Evolutionary conservation across 2,113 vertebrate genomes (phyloP), one percentile per base, ranked within the genome.

Genomic region (Struthidea cinerea): DNA sequence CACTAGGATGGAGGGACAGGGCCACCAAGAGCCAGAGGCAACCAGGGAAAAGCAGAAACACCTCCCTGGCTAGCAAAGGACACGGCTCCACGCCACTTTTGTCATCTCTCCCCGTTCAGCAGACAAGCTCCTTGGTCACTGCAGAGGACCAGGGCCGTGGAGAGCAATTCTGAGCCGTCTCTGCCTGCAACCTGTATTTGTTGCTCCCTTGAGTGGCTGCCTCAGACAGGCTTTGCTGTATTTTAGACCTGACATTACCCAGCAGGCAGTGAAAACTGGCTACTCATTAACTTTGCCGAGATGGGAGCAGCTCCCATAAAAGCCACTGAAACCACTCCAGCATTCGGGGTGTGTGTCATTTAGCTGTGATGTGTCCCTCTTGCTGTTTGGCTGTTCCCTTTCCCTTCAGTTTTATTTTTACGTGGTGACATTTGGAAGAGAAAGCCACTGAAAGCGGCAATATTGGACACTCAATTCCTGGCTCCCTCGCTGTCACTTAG

Each of bases 171-270:
- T 7, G 47, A 93, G 82, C 57, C 3, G 0, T 75, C 87, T 92
- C 90, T 76, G 68, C 78, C 91, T 96, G 87, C 68, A 81, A 37
- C 49, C 84, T 9, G 27, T 89, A 82, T 93, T 93, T 92, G 80
- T 76, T 71, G 75, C 74, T 95, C 91, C 90, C 92, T 89, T 46
- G 90, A 96, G 94, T 18, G 30, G 78, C 84, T 91, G 94, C 86
- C 75, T 85, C 63, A 94, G 94, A 73, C 88, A 84, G 85, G 79
- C 92, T 93, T 49, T 93, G 92, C 94, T 78, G 56, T 96, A 97
- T 98, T 97, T 98, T 77, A 97, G 94, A 94, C 92, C 95, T 96
- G 96, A 91, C 96, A 93, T 97, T 94, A 96, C 97, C 50, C 59
- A 93, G 93, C 98, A 98, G 94, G 96, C 96, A 97, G 76, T 28